Evolutionary conservation across 2,888 invertebrate species (phyloP).

Genomic region (Sericinus montela): DNA sequence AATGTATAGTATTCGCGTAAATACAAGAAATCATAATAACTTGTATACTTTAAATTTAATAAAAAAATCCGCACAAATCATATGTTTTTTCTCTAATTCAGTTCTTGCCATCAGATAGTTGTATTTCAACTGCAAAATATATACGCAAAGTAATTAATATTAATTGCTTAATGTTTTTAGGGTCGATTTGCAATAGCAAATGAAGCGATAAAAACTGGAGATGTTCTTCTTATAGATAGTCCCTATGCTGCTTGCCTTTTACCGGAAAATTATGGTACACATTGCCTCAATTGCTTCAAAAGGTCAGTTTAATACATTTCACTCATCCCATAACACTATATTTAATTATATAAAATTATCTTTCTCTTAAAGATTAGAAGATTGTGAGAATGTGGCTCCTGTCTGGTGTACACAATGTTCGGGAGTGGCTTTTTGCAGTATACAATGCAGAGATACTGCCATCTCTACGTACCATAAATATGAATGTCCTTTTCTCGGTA

Average conservation of each 20-base stretch:
- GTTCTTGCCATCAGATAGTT: no score
- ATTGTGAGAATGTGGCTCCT: conserved; percentile 71
- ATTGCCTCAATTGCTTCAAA: conserved; percentile 89
- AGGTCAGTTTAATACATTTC: conserved; percentile 66
- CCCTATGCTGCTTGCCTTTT: conserved; percentile 87
- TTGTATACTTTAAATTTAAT: no score
- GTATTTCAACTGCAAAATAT: no score
- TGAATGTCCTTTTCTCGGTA: conserved; percentile 86
- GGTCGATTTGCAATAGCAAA: conserved; percentile 86
- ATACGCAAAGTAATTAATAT: no score
- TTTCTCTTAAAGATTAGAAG: conserved; percentile 41
- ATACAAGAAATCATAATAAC: no score
- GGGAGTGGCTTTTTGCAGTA: conserved; percentile 87
- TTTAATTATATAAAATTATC: neutral
- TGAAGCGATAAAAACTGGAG: conserved; percentile 82
- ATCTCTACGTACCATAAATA: conserved; percentile 83
- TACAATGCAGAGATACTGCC: conserved; percentile 82
- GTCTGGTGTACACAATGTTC: conserved; percentile 86
- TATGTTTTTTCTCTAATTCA: no score
- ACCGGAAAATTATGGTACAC: conserved; percentile 86
- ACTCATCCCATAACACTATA: no score
- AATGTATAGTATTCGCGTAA: no score
- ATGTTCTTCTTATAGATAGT: conserved; percentile 84
- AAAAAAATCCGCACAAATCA: no score
- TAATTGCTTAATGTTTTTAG: conserved; percentile 31